Conservation (phyloP, 2,797 vertebrate species). For the Micropoecilia bifurca region DNA sequence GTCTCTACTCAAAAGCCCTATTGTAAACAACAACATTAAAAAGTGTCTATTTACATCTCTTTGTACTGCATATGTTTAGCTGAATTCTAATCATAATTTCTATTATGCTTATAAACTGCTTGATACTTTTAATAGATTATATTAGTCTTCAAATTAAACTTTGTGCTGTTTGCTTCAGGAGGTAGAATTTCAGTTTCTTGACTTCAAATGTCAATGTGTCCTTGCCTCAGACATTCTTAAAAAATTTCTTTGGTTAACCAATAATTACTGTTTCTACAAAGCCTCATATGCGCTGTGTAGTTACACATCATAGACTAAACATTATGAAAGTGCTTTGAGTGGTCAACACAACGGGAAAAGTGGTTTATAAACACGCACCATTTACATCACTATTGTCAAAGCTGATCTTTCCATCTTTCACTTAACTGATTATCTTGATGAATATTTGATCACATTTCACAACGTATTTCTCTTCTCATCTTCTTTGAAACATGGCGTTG, state of each 20-base stretch:
- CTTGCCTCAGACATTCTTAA: neutral
- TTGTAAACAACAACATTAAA: neutral
- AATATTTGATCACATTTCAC: constrained; percentile 81
- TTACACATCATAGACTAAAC: neutral
- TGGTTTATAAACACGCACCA: neutral
- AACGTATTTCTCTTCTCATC: constrained; percentile 77
- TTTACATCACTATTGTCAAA: constrained; percentile 67
- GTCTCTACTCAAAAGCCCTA: neutral
- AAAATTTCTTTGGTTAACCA: neutral
- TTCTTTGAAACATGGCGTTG: constrained; percentile 74
- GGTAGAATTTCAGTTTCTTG: neutral
- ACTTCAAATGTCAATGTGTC: neutral
- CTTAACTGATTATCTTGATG: constrained; percentile 78
- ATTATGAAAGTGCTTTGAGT: neutral
- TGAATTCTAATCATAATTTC: neutral
- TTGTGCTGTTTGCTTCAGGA: constrained; percentile 22
- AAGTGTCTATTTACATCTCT: neutral
- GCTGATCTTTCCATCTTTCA: constrained; percentile 80
- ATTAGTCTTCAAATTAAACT: neutral
- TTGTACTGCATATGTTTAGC: neutral
- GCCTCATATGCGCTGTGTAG: neutral
- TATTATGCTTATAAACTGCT: neutral
- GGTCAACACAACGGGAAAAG: constrained; percentile 1
- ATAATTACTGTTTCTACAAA: neutral
- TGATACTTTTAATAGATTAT: neutral